These are phyloP conservation scores for Choloepus didactylus DNA, from an alignment of 2,797 vertebrate species.

Conservation along the genomic window DNA sequence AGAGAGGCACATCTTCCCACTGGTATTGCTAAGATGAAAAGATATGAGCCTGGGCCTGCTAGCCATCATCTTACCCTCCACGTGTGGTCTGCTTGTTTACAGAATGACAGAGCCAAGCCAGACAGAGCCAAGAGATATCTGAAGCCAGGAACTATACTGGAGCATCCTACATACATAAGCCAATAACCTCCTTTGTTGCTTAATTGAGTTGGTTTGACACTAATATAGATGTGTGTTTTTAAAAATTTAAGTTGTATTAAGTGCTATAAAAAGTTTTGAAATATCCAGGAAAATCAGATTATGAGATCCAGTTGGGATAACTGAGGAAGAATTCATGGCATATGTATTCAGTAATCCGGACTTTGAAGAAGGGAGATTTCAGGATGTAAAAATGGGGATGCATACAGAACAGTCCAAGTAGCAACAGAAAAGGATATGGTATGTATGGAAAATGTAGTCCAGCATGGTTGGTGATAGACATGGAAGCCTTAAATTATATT, in stretches of 20 bases:
- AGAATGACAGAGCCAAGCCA: conserved; percentile 18
- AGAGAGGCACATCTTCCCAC: background rate
- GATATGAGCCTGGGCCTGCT: background rate
- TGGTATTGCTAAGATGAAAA: background rate
- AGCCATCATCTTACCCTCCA: background rate
- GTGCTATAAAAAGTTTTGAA: conserved; percentile 29
- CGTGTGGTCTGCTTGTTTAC: background rate
- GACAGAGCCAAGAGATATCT: background rate
- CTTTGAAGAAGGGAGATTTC: background rate
- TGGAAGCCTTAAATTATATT: background rate
- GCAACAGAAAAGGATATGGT: conserved; percentile 20
- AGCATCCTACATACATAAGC: background rate
- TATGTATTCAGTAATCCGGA: background rate
- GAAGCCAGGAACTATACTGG: background rate
- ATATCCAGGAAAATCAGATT: conserved; percentile 32
- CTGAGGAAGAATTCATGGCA: background rate
- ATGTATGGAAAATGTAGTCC: background rate
- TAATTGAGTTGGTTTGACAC: conserved; percentile 47
- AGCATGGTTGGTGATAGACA: background rate
- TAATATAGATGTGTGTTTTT: background rate
- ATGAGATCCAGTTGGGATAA: background rate
- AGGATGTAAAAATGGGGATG: background rate
- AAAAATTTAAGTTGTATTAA: conserved; percentile 41
- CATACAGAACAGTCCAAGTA: conserved; percentile 43
- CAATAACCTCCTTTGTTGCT: background rate